Base-by-base conservation (phyloP, 2,113 vertebrate species). In the Eleginops maclovinus region DNA sequence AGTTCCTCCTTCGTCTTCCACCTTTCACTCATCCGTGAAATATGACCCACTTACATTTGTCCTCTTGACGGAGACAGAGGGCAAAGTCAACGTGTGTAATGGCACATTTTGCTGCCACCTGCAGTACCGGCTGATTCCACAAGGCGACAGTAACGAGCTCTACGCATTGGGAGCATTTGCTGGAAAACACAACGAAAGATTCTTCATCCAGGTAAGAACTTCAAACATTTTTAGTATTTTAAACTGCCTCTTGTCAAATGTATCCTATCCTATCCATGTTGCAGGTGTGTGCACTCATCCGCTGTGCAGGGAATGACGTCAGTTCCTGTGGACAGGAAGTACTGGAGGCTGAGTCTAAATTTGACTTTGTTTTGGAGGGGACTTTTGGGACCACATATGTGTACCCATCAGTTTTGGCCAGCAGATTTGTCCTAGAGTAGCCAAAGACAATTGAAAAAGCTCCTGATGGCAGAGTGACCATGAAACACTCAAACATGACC, bases 141-240 rank as follows among this genome's bases (percentile, higher is more conserved):
- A 79, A 0, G 22, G 72, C 0, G 7, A 8, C 46, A 40, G 16
- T 13, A 56, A 41, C 8, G 97, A 98, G 86, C 89, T 98, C 0
- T 98, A 97, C 0, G 96, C 97, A 19, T 73, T 99, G 47, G 97
- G 97, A 0, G 96, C 93, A 14, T 99, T 99, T 41, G 90, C 96
- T 2, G 98, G 96, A 14, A 90, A 93, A 0, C 98, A 99, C 58
- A 95, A 98, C 0, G 96, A 96, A 64, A 95, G 85, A 0, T 98
- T 95, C 31, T 96, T 96, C 4, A 62, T 98, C 54, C 97, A 99
- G 92, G 96, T 96, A 62, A 0, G 22, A 69, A 51, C 1, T 31
- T 7, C 5, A 31, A 31, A 31, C 1, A 19, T 6, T 31, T 31
- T 4, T 31, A 31, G 8, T 31, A 31, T 31, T 31, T 31, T 31